Conservation (phyloP, 2,888 invertebrate genomes). For the Nymphalis polychloros region DNA sequence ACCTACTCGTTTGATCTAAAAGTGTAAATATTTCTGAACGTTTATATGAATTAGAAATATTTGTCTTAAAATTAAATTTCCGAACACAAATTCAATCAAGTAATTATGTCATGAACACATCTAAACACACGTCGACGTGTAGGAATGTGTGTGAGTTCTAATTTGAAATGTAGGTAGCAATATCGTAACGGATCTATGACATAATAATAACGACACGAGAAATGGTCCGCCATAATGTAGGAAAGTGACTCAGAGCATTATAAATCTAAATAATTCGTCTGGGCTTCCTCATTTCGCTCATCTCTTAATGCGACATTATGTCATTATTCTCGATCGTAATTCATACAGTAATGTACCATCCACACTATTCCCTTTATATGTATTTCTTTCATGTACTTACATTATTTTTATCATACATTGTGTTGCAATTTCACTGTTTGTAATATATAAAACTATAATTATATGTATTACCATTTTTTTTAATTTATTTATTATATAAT, state of each 20-base stretch:
- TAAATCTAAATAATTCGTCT: constrained; percentile 32
- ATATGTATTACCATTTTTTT: too few relatives aligned
- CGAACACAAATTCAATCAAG: background rate
- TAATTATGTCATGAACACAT: background rate
- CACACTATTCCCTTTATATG: background rate
- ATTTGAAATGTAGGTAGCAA: constrained; percentile 25
- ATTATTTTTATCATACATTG: too few relatives aligned
- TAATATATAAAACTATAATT: too few relatives aligned
- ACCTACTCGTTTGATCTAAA: too few relatives aligned
- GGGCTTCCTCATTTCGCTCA: constrained; percentile 30
- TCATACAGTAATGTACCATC: constrained; percentile 4
- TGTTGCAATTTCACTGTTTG: too few relatives aligned
- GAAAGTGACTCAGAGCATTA: constrained; percentile 31
- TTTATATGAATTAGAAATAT: too few relatives aligned
- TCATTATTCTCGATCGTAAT: constrained; percentile 25
- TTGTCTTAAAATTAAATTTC: too few relatives aligned
- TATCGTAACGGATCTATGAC: constrained; percentile 14
- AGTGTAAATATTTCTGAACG: too few relatives aligned
- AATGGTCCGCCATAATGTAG: constrained; percentile 17
- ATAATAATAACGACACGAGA: constrained; percentile 16
- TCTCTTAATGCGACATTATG: constrained; percentile 27
- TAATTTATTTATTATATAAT: too few relatives aligned
- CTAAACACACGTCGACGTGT: background rate
- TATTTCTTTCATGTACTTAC: background rate
- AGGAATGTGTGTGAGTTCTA: constrained; percentile 1